These are phyloP conservation scores for Myzus persicae DNA, from an alignment of 1,140 invertebrate genomes.

Conservation along the genomic window DNA sequence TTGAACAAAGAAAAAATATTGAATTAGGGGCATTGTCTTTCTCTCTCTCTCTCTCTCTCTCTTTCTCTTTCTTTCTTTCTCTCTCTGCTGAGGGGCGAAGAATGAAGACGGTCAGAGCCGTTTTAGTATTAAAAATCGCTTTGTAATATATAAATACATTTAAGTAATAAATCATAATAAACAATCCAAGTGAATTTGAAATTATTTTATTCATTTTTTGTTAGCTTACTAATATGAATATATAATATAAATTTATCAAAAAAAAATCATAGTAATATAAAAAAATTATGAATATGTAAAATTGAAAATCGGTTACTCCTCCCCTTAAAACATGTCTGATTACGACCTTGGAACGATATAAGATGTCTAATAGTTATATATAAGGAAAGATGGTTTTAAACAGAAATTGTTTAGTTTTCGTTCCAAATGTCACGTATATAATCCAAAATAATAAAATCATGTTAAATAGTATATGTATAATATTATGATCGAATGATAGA, in stretches of 20 bases:
- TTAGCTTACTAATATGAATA: background rate
- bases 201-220: background rate
- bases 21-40: no score
- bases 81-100: no score
- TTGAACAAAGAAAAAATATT: background rate
- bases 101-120: background rate
- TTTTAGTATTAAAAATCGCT: background rate
- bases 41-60: no score
- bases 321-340: no score
- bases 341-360: no score
- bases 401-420: no score
- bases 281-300: background rate
- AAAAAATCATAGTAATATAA: background rate
- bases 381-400: no score
- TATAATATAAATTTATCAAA: background rate
- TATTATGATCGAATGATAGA: background rate
- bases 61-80: no score
- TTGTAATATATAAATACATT: background rate
- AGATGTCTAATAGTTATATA: no score
- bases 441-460: no score
- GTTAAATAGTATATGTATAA: background rate
- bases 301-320: background rate
- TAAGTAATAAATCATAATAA: background rate
- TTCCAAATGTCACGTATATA: no score
- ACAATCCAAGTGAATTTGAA: background rate